These are phyloP conservation scores for Arothron firmamentum DNA, from an alignment of 2,113 vertebrate species.

Conservation along the genomic window DNA sequence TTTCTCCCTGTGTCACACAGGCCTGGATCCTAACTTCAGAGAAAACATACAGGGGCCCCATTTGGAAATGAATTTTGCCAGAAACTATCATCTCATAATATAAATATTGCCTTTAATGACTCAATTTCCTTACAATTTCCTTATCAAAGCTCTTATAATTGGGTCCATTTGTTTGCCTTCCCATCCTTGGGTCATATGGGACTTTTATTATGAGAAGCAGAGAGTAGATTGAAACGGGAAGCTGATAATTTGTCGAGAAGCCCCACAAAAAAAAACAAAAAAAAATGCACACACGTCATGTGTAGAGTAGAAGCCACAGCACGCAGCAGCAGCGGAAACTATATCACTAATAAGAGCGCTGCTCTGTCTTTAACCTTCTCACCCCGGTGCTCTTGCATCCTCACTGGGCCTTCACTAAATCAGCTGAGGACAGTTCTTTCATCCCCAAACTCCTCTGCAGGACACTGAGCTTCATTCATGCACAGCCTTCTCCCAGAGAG, in stretches of 20 bases:
- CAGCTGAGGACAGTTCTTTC: too few relatives aligned
- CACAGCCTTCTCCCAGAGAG: slow-evolving; percentile 36
- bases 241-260: slow-evolving; percentile 22
- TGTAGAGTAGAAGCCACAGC: slow-evolving; percentile 13
- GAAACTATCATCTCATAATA: slow-evolving; percentile 54
- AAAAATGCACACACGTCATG: slow-evolving; percentile 9
- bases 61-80: slow-evolving; percentile 52
- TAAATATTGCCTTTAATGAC: slow-evolving; percentile 65
- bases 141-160: slow-evolving; percentile 58
- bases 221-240: slow-evolving; percentile 30
- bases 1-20: slow-evolving; percentile 19
- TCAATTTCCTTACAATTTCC: slow-evolving; percentile 68
- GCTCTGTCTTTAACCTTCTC: too few relatives aligned
- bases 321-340: not conserved
- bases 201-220: slow-evolving; percentile 56
- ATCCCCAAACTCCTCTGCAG: slow-evolving; percentile 10
- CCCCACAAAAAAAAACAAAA: slow-evolving; percentile 2
- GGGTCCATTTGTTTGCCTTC: slow-evolving; percentile 66
- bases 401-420: slow-evolving; percentile 10
- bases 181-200: slow-evolving; percentile 44
- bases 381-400: too few relatives aligned
- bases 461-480: slow-evolving; percentile 57
- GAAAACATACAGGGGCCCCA: slow-evolving; percentile 38
- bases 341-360: too few relatives aligned
- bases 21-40: slow-evolving; percentile 28